Evolutionary conservation across 92 coral and sea anemone species (phyloP).

Genomic region (Zoanthus solanderi): DNA sequence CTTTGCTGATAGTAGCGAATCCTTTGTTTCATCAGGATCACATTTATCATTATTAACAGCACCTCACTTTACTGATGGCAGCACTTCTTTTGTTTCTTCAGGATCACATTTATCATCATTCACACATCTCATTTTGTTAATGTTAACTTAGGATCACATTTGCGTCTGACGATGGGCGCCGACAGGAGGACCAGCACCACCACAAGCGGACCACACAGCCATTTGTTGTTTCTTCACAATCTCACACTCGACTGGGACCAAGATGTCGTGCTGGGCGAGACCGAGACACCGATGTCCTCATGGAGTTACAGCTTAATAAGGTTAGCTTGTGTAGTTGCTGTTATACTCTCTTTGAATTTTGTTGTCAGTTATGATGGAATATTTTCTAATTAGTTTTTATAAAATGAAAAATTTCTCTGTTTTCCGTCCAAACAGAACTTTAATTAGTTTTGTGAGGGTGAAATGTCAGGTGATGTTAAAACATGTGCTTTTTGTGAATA

Average conservation of each 20-base stretch:
- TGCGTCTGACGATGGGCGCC: slow-evolving; percentile 25
- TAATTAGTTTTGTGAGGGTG: too few relatives aligned
- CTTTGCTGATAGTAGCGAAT: too few relatives aligned
- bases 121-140: neutral
- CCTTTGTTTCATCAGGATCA: too few relatives aligned
- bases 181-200: neutral
- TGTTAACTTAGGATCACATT: slow-evolving; percentile 19
- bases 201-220: slow-evolving; percentile 24
- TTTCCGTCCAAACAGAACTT: too few relatives aligned
- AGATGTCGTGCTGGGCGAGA: slow-evolving; percentile 74
- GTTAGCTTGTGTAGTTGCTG: slow-evolving; percentile 38
- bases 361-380: neutral
- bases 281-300: slow-evolving; percentile 80
- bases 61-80: neutral
- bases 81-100: too few relatives aligned
- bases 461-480: too few relatives aligned
- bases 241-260: slow-evolving; percentile 20
- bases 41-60: neutral
- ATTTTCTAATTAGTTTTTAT: too few relatives aligned
- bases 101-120: too few relatives aligned
- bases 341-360: neutral
- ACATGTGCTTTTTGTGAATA: too few relatives aligned
- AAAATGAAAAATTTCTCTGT: too few relatives aligned
- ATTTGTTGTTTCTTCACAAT: slow-evolving; percentile 14
- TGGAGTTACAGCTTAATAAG: slow-evolving; percentile 94